Evolutionary conservation across 2,113 vertebrate genomes (phyloP), one percentile per base, ranked within the genome.

Genomic region (Symphodus melops): DNA sequence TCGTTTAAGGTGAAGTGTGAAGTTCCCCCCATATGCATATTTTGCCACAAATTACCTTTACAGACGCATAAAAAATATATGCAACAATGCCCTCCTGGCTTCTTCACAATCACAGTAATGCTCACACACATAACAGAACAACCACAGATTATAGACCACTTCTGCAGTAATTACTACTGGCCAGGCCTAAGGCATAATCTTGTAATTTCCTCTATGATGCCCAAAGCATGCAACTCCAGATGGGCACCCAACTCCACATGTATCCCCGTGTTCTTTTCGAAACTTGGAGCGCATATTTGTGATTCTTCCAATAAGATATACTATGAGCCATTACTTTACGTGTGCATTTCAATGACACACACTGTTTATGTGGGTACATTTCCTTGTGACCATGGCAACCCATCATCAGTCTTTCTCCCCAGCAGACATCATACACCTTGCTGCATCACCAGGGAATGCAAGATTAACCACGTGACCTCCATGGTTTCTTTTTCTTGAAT

Each of bases 61-160:
- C 51, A 57, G 57, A 77, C 49, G 55, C 76, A 54, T 72, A 61
- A 20, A 68, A 88, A 86, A 87, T 77, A 86, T 79, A 73, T 36
- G 68, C 80, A 88, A 91, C 81, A 90, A 88, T 92, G 86, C 74
- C 72, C 55, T 88, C 76, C 36, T 28, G 21, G 49, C 79, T 39
- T 82, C 39, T 78, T 68, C 72, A 77, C 82, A 85, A 88, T 90
- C 85, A 88, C 75, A 88, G 83, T 84, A 89, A 90, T 84, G 81
- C 89, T 89, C 85, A 84, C 89, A 90, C 83, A 87, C 89, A 94
- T 92, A 87, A 85, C 77, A 80, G 83, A 84, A 85, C 82, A 46
- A 88, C 91, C 91, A 82, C 93, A 94, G 93, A 94, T 93, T 93
- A 94, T 91, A 94, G 92, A 80, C 91, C 92, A 92, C 91, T 91